phyloP scores from a whole-genome alignment of 2,888 invertebrate genomes.

The Plutella xylostella region DNA sequence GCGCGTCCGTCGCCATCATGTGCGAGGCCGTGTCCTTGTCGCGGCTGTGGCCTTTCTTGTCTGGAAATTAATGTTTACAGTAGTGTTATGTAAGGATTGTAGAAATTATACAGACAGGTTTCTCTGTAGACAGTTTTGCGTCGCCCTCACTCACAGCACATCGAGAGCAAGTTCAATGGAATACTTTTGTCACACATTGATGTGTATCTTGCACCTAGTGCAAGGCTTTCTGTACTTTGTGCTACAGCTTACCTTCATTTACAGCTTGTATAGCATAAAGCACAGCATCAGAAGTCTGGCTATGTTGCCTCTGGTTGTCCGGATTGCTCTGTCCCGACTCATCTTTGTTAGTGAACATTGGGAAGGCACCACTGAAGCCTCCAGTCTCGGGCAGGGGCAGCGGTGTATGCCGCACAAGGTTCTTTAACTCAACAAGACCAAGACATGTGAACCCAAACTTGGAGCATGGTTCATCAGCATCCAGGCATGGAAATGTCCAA shows the following conservation, averaged over 20 bases:
- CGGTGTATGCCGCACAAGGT: constrained; percentile 30
- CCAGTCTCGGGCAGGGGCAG: constrained; percentile 51
- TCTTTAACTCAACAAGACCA: constrained; percentile 84
- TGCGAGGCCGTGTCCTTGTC: constrained; percentile 58
- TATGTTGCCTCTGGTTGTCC: too few species aligned
- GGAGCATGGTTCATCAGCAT: constrained; percentile 87
- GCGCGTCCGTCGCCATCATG: not conserved
- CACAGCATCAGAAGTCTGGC: constrained; percentile 57
- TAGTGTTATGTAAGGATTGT: too few species aligned
- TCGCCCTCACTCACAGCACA: too few species aligned
- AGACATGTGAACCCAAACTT: constrained; percentile 94
- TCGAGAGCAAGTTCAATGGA: too few species aligned
- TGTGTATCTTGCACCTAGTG: too few species aligned
- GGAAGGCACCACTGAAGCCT: constrained; percentile 37
- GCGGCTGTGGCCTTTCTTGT: constrained; percentile 28
- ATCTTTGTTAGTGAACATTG: constrained; percentile 34
- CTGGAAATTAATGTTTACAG: constrained; percentile 9
- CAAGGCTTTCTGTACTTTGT: too few species aligned
- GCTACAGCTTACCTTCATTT: constrained; percentile 51
- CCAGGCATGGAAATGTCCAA: constrained; percentile 91
- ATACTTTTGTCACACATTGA: too few species aligned
- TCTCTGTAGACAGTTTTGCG: too few species aligned
- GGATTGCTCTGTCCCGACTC: constrained; percentile 16
- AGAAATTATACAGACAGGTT: too few species aligned
- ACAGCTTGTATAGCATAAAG: constrained; percentile 53